A percentile compares a stretch with the other conserved stretches of the same genome.
Conservation (phyloP, 2,113 vertebrate genomes). For the Macquaria australasica region DNA sequence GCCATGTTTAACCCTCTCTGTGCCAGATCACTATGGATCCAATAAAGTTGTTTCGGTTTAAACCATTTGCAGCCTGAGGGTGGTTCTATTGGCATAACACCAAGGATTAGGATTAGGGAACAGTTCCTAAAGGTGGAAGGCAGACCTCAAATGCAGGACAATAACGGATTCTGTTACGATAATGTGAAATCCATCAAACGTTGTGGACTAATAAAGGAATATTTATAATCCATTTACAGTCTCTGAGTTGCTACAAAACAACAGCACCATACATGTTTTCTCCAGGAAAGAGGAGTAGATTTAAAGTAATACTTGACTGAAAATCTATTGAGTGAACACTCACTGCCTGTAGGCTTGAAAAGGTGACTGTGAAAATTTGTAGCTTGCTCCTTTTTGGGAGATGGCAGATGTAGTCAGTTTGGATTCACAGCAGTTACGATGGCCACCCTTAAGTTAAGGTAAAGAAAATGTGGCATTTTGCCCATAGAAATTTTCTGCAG, state of each 20-base stretch:
- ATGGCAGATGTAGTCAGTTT: constrained; percentile 20
- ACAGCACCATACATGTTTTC: neutral
- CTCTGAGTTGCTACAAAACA: constrained; percentile 6
- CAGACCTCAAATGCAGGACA: neutral
- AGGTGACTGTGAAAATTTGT: neutral
- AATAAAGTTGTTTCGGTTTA: constrained; percentile 80
- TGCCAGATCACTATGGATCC: constrained; percentile 76
- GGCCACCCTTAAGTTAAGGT: neutral
- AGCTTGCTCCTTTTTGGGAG: neutral
- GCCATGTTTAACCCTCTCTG: constrained; percentile 72
- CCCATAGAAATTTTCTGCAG: neutral
- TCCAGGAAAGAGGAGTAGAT: constrained; percentile 22
- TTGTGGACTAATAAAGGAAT: constrained; percentile 32
- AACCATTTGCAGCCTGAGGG: constrained; percentile 71
- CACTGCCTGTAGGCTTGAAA: neutral
- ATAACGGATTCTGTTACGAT: constrained; percentile 1
- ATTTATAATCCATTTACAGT: constrained; percentile 23
- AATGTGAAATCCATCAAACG: neutral
- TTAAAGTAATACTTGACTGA: constrained; percentile 29
- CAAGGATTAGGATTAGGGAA: constrained; percentile 9
- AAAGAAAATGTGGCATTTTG: neutral
- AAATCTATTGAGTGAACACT: neutral
- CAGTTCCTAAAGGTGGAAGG: constrained; percentile 5
- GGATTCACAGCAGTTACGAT: constrained; percentile 31
- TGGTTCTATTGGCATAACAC: constrained; percentile 72